A percentile compares a stretch with the other conserved stretches of the same genome.
These are phyloP conservation scores for Dasypogon diadema DNA, from an alignment of 2,888 invertebrate genomes.

Conservation along the genomic window DNA sequence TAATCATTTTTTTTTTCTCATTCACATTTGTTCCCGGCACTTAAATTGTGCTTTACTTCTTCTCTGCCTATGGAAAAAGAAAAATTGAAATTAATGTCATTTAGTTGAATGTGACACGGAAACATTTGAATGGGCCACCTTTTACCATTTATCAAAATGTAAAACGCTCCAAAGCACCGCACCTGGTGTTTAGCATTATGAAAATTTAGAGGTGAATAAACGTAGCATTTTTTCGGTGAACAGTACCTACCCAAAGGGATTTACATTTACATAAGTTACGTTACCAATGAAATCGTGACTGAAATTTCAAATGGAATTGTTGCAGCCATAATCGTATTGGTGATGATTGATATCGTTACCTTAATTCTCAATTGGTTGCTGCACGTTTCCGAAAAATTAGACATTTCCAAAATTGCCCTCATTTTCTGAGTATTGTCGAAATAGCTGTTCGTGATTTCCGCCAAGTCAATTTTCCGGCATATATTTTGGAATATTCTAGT, in stretches of 20 bases:
- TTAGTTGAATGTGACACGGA: background rate
- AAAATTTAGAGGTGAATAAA: constrained; percentile 18
- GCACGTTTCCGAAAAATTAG: too few species aligned
- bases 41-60: too few species aligned
- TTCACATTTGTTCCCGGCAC: too few species aligned
- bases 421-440: too few species aligned
- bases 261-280: constrained; percentile 34
- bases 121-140: background rate
- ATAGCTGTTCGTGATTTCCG: too few species aligned
- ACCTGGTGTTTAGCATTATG: constrained; percentile 24
- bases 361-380: background rate
- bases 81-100: too few species aligned
- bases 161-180: background rate
- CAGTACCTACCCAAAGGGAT: background rate
- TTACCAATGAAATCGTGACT: constrained; percentile 1
- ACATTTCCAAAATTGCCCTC: too few species aligned
- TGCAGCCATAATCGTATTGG: too few species aligned
- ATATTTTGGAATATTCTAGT: too few species aligned
- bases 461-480: too few species aligned
- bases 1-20: too few species aligned
- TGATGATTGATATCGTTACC: background rate
- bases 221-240: background rate
- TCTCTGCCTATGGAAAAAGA: too few species aligned
- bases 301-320: background rate
- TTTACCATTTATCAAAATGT: constrained; percentile 26